phyloP scores from a whole-genome alignment of 2,113 vertebrate species.

The Bubalus kerabau region DNA sequence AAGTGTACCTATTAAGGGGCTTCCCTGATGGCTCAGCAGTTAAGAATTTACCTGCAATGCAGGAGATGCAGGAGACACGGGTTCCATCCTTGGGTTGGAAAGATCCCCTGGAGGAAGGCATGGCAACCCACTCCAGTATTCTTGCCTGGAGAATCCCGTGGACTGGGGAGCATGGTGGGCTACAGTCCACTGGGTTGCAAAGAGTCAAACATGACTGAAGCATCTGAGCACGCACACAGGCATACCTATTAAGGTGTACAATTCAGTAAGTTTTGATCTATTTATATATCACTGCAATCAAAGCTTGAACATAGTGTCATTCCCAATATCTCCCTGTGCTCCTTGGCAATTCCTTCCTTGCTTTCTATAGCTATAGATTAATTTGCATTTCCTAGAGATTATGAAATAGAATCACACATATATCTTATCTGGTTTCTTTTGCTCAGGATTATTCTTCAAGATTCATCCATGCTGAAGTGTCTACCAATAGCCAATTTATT shows the following conservation, averaged over 20 bases:
- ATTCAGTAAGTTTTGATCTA: neutral
- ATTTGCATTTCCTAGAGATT: neutral
- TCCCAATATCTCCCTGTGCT: neutral
- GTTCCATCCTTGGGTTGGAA: neutral
- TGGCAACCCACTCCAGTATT: neutral
- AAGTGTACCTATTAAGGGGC: neutral
- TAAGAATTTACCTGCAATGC: neutral
- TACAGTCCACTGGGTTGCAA: neutral
- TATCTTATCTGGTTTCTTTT: neutral
- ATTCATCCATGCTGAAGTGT: neutral
- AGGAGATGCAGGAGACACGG: fast-evolving
- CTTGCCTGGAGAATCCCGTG: neutral
- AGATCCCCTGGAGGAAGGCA: neutral
- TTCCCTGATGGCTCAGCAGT: neutral
- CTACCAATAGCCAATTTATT: neutral
- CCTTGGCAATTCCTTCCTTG: neutral
- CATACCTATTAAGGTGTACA: neutral
- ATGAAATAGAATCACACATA: neutral
- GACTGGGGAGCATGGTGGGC: neutral
- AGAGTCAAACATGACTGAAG: neutral
- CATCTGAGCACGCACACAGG: fast-evolving
- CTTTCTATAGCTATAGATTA: neutral
- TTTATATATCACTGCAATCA: neutral
- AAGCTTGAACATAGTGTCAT: neutral
- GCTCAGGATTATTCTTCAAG: neutral